Evolutionary conservation across 1,140 invertebrate genomes (phyloP), one percentile per base, ranked within the genome.

Genomic region (Maconellicoccus hirsutus): DNA sequence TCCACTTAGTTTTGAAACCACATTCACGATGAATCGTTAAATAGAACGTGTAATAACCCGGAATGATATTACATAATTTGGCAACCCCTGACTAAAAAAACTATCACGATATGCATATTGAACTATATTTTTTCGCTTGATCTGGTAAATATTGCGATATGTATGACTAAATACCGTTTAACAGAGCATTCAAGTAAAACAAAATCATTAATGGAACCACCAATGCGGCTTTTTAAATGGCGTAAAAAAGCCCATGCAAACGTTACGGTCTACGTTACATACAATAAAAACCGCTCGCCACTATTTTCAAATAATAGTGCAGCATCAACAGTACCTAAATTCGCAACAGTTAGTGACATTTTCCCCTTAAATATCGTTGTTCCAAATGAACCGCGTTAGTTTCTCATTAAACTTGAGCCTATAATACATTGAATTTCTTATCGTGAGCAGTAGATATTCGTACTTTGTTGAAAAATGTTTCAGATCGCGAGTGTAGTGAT

Each of bases 91-190:
- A 23, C 1, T 25, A 4, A 26, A 16, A 66, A 19, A 52, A 38
- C 6, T 52, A 52, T 3, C n/a, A 16, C 61, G 19, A 25, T 66
- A 25, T 66, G 61, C 61, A 66, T 66, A 66, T 25, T 66, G 61
- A 66, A 52, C 42, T 66, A 66, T 66, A 66, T 26, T 66, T 66
- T 25, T 25, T 22, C 61, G 61, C 22, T 66, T 66, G 61, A 66
- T 66, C 61, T 23, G 16, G 21, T 26, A 66, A 66, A 66, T 66
- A 66, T 66, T 66, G 61, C 61, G 61, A 66, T 66, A 66, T 66
- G 61, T 66, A 66, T 66, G 61, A 66, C 61, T 66, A 66, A 66
- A 66, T 66, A 66, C 61, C 61, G 61, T 22, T 66, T 25, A 66
- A 66, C 8, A 8, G 61, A 66, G 61, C 61, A 66, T 4, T 66